phyloP scores from a whole-genome alignment of 2,888 invertebrate species.

The Raillietiella orientalis region DNA sequence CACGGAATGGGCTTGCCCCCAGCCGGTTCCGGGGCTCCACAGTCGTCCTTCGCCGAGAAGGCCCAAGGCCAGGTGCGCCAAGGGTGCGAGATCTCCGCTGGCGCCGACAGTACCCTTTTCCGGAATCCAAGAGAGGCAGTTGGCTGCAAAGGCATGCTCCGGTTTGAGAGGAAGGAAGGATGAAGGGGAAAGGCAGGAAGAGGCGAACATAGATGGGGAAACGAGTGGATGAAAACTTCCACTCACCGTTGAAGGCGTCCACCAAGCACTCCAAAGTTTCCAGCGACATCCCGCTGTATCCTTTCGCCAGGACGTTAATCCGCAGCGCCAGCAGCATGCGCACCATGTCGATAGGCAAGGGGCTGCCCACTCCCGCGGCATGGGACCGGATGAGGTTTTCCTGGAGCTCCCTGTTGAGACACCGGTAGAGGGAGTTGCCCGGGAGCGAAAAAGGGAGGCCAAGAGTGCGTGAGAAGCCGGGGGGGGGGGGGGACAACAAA shows the following conservation, averaged over 20 bases:
- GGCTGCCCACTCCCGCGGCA: conserved; percentile 26
- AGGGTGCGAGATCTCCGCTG: conserved; percentile 27
- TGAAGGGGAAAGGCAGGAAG: conserved; percentile 2
- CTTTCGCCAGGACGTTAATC: conserved; percentile 30
- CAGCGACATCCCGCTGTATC: conserved; percentile 26
- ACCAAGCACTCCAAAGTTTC: conserved; percentile 21
- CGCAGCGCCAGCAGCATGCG: conserved; percentile 25
- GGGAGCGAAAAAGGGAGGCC: too few species aligned
- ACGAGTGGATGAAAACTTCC: conserved; percentile 3
- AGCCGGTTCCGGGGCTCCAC: conserved; percentile 28
- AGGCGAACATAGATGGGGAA: conserved; percentile 2
- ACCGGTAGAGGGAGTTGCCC: too few species aligned
- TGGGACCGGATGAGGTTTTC: conserved; percentile 28
- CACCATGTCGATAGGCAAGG: conserved; percentile 21
- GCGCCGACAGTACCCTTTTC: conserved; percentile 33
- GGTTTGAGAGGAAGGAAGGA: background rate
- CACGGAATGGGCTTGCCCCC: conserved; percentile 22
- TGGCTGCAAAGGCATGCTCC: conserved; percentile 14
- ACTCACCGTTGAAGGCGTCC: conserved; percentile 26
- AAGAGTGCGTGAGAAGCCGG: too few species aligned
- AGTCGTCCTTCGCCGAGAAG: conserved; percentile 29
- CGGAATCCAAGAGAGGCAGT: conserved; percentile 27
- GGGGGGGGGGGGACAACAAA: too few species aligned
- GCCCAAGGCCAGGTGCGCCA: conserved; percentile 27
- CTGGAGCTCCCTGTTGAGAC: conserved; percentile 21